These are phyloP conservation scores for Galaxias olidus DNA, from an alignment of 2,797 vertebrate species.

Conservation along the genomic window DNA sequence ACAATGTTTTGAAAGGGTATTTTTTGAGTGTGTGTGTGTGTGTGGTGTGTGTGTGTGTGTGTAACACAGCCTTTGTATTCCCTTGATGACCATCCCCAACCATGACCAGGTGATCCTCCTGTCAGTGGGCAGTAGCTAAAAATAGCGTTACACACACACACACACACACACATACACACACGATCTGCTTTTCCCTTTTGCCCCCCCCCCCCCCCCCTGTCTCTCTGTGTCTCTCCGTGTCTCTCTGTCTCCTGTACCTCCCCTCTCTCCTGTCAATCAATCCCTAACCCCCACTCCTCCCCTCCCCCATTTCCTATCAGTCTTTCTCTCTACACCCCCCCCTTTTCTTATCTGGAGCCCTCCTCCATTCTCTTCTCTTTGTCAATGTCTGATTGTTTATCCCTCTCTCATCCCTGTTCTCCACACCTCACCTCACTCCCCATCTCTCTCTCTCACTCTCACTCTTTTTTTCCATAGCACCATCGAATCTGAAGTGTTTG, in stretches of 20 bases:
- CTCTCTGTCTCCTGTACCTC: neutral
- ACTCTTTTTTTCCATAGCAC: neutral
- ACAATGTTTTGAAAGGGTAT: too few species aligned
- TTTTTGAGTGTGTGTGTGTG: too few species aligned
- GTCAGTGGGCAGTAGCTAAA: too few species aligned
- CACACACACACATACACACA: neutral
- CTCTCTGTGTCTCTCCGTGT: conserved; percentile 11
- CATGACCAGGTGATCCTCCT: neutral
- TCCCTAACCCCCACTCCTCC: neutral
- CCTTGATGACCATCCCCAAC: too few species aligned
- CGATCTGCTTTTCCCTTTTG: too few species aligned
- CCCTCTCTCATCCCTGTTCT: neutral
- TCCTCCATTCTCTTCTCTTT: neutral
- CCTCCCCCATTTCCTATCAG: neutral
- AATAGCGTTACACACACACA: too few species aligned
- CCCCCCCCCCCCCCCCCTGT: too few species aligned
- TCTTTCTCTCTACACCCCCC: neutral
- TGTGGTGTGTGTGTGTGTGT: too few species aligned
- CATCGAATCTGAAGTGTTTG: neutral
- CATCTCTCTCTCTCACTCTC: neutral
- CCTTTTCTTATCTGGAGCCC: neutral
- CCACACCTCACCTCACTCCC: neutral
- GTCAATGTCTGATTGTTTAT: neutral
- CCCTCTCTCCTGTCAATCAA: neutral
- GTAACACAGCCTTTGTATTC: too few species aligned